These are phyloP conservation scores for Drosophila vallismaia DNA, from an alignment of 2,888 invertebrate species.

Conservation along the genomic window DNA sequence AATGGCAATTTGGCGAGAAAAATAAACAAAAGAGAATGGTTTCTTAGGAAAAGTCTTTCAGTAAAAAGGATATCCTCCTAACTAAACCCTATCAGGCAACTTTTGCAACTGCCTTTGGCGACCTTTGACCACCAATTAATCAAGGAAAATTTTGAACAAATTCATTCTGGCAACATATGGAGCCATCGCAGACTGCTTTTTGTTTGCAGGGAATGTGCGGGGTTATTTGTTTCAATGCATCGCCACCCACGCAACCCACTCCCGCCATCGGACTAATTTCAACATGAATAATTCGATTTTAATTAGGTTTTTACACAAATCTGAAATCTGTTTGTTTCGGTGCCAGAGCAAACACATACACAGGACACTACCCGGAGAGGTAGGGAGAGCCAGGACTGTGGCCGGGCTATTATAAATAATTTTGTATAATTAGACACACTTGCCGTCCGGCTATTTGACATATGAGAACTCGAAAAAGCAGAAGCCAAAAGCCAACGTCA, in stretches of 20 bases:
- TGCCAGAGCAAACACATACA: slow-evolving; percentile 21
- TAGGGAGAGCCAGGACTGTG: slow-evolving; percentile 18
- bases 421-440: slow-evolving; percentile 75
- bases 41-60: no score
- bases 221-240: slow-evolving; percentile 46
- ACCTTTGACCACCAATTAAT: slow-evolving; percentile 79
- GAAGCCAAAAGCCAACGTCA: slow-evolving; percentile 14
- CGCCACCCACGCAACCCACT: slow-evolving; percentile 43
- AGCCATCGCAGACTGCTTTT: slow-evolving; percentile 62
- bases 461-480: slow-evolving; percentile 45
- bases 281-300: slow-evolving; percentile 79
- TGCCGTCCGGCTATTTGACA: slow-evolving; percentile 66
- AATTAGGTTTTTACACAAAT: slow-evolving; percentile 74
- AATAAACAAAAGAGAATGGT: slow-evolving; percentile 15
- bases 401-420: slow-evolving; percentile 74
- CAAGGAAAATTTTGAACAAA: slow-evolving; percentile 73
- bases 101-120: slow-evolving; percentile 60
- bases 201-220: slow-evolving; percentile 42
- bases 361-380: neutral
- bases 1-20: slow-evolving; percentile 64
- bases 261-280: slow-evolving; percentile 46
- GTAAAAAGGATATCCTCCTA: neutral
- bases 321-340: slow-evolving; percentile 39
- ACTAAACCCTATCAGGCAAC: slow-evolving; percentile 38
- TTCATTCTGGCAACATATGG: slow-evolving; percentile 76